These are phyloP conservation scores for Dryomyza anilis DNA, from an alignment of 2,888 invertebrate genomes.

Conservation along the genomic window DNA sequence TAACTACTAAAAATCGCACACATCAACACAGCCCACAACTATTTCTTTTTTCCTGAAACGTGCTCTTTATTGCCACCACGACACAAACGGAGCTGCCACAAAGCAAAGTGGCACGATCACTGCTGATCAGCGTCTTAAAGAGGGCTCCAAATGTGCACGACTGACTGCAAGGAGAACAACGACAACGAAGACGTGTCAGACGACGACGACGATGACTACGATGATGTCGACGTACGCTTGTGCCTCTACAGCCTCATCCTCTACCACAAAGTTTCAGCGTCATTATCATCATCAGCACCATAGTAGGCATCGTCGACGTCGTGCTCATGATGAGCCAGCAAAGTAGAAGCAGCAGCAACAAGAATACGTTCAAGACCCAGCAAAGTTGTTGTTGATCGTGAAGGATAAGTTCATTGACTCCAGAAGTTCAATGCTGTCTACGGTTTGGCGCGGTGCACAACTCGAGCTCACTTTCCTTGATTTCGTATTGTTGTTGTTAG, in stretches of 20 bases:
- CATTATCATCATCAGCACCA: neutral
- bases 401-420: conserved; percentile 42
- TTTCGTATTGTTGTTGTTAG: neutral
- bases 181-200: conserved; percentile 1
- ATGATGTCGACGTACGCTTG: no score
- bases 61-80: conserved; percentile 21
- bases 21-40: no score
- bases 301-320: neutral
- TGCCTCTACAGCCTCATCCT: neutral
- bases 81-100: conserved; percentile 12
- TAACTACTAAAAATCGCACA: no score
- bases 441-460: neutral
- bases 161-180: conserved; percentile 13
- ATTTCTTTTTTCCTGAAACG: conserved; percentile 19
- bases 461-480: conserved; percentile 17
- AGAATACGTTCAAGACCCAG: neutral
- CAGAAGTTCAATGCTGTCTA: conserved; percentile 20
- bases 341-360: neutral
- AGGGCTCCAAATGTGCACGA: conserved; percentile 13
- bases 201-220: no score
- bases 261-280: no score
- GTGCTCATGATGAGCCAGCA: neutral
- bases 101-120: conserved; percentile 54
- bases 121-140: conserved; percentile 22
- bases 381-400: conserved; percentile 30